These are phyloP conservation scores for Sitophilus oryzae DNA, from an alignment of 1,140 invertebrate genomes.

Conservation along the genomic window DNA sequence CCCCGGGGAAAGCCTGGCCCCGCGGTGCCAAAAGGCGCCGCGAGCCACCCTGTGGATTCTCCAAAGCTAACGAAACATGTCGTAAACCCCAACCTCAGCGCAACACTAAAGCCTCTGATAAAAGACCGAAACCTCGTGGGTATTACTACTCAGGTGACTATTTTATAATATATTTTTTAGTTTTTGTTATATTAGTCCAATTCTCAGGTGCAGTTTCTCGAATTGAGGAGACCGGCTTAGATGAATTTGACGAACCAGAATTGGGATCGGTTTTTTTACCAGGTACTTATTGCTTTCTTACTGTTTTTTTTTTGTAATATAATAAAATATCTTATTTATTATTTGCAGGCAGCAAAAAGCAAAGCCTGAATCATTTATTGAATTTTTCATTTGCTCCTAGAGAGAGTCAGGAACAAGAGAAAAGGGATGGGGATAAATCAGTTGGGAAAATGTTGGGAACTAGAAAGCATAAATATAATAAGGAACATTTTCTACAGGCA, in stretches of 20 bases:
- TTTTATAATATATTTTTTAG: not conserved
- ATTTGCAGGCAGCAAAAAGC: constrained; percentile 78
- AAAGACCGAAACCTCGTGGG: constrained; percentile 68
- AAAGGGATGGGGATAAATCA: constrained; percentile 15
- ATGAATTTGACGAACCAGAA: constrained; percentile 60
- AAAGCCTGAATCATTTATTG: constrained; percentile 86
- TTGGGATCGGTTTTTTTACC: constrained; percentile 71
- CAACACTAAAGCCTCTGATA: constrained; percentile 56
- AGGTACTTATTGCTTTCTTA: constrained; percentile 25
- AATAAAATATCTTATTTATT: too few species aligned
- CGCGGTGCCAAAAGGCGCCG: constrained; percentile 54
- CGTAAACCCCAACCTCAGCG: constrained; percentile 58
- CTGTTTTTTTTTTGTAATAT: not conserved
- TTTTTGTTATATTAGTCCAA: not conserved
- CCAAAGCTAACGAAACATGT: constrained; percentile 55
- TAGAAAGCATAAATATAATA: constrained; percentile 71
- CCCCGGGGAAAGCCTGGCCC: constrained; percentile 55
- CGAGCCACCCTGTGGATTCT: constrained; percentile 52
- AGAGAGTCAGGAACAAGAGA: constrained; percentile 40
- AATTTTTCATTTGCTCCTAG: constrained; percentile 76
- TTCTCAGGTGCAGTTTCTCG: constrained; percentile 45
- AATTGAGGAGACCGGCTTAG: constrained; percentile 66
- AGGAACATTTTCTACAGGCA: constrained; percentile 89
- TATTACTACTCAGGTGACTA: constrained; percentile 48
- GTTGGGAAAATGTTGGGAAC: constrained; percentile 42